These are phyloP conservation scores for Clarias magur DNA, from an alignment of 2,113 vertebrate genomes.

Conservation along the genomic window DNA sequence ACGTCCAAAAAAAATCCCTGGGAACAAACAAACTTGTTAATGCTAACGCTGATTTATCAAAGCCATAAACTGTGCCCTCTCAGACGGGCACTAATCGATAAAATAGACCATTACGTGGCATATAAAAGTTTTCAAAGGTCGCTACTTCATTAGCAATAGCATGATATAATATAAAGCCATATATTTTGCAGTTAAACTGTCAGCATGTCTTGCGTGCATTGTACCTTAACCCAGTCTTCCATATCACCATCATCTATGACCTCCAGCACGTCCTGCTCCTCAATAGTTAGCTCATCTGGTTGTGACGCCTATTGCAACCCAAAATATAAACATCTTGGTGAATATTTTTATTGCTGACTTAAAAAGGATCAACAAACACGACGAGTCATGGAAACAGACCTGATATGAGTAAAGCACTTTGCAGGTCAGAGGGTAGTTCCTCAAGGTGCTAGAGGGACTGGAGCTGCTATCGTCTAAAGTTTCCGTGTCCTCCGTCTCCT, in stretches of 20 bases:
- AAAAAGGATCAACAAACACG: too few species aligned
- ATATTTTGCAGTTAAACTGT: neutral
- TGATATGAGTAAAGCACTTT: conserved; percentile 98
- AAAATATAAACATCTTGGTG: neutral
- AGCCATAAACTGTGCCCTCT: neutral
- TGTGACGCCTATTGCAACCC: conserved; percentile 83
- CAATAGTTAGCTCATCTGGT: conserved; percentile 96
- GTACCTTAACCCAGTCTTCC: conserved; percentile 99
- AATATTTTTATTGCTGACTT: neutral
- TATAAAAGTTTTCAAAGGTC: neutral
- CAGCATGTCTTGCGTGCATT: neutral
- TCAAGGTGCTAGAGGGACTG: conserved; percentile 92
- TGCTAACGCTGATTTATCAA: neutral
- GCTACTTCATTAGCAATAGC: neutral
- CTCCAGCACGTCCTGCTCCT: conserved; percentile 95
- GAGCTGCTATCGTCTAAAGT: conserved; percentile 96
- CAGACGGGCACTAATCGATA: neutral
- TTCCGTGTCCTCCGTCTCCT: conserved; percentile 96
- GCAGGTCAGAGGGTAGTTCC: conserved; percentile 96
- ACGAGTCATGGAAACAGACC: conserved; percentile 67
- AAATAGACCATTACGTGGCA: neutral
- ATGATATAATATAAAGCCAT: neutral
- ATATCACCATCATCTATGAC: conserved; percentile 99
- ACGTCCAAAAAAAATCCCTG: neutral
- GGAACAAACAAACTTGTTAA: neutral